Percentiles rank a stretch among this genome's conserved stretches.
phyloP scores from a whole-genome alignment of 2,888 invertebrate genomes.

The Abrostola tripartita region DNA sequence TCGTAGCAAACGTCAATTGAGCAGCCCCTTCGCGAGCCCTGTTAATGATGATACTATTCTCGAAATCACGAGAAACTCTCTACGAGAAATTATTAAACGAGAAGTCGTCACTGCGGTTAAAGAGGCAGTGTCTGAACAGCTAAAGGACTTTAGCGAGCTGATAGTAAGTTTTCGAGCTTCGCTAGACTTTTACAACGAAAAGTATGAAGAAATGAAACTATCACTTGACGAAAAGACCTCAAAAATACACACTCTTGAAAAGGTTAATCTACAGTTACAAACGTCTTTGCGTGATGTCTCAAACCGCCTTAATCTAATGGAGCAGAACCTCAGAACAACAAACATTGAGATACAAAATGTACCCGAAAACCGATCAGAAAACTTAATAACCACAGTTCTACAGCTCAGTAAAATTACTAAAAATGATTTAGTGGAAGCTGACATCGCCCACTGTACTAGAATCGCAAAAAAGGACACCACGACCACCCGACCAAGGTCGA shows the following conservation, averaged over 20 bases:
- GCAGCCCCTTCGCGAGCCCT: too few relatives aligned
- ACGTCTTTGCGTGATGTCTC: neutral
- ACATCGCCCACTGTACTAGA: constrained; percentile 3
- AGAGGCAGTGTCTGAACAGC: neutral
- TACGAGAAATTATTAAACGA: neutral
- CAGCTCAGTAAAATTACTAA: constrained; percentile 2
- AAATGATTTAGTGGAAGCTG: neutral
- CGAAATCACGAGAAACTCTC: too few relatives aligned
- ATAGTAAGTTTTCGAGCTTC: neutral
- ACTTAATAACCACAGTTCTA: neutral
- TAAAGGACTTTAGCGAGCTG: neutral
- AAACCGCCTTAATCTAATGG: constrained; percentile 1
- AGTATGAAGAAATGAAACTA: constrained; percentile 1
- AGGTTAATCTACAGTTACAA: neutral
- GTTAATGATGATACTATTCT: too few relatives aligned
- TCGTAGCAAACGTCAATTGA: too few relatives aligned
- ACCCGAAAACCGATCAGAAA: constrained; percentile 1
- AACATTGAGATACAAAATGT: constrained; percentile 3
- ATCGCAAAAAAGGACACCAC: constrained; percentile 8
- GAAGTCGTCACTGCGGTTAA: neutral
- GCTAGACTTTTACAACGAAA: constrained; percentile 5
- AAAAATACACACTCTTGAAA: neutral
- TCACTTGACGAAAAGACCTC: neutral
- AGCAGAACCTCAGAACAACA: neutral
- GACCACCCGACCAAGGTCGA: constrained; percentile 2